Evolutionary conservation across 2,113 vertebrate genomes (phyloP).

Genomic region (Indri indri): DNA sequence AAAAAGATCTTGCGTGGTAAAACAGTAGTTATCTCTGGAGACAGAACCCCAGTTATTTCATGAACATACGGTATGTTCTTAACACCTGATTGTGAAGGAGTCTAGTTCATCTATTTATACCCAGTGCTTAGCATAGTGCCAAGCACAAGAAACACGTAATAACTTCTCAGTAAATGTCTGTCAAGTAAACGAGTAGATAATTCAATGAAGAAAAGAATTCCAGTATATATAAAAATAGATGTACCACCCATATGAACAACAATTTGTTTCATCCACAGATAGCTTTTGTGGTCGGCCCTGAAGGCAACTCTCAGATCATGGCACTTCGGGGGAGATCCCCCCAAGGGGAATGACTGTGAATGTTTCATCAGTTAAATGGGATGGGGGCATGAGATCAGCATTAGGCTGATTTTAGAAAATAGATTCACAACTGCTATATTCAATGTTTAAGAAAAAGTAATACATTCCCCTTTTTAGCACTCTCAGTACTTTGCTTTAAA

Average conservation of each 20-base stretch:
- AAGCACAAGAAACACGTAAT: background rate
- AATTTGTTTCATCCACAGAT: background rate
- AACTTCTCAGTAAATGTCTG: slow-evolving; percentile 9
- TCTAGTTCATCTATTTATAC: background rate
- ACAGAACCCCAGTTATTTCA: background rate
- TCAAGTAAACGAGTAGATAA: background rate
- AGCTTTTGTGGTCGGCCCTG: background rate
- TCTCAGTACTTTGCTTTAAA: background rate
- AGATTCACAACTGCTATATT: background rate
- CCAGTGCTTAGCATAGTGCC: background rate
- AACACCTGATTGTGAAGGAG: background rate
- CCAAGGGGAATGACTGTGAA: background rate
- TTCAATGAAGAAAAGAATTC: slow-evolving; percentile 4
- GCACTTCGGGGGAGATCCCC: background rate
- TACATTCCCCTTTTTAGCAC: background rate
- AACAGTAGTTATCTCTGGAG: background rate
- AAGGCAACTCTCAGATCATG: background rate
- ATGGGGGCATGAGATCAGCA: background rate
- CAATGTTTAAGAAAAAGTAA: background rate
- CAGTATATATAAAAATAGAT: background rate
- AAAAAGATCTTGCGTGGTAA: background rate
- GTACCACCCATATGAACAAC: background rate
- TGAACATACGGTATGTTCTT: background rate
- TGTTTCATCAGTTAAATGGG: background rate
- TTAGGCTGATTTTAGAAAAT: background rate